phyloP scores from a whole-genome alignment of 2,797 vertebrate genomes.

The Gephyroberyx darwinii region DNA sequence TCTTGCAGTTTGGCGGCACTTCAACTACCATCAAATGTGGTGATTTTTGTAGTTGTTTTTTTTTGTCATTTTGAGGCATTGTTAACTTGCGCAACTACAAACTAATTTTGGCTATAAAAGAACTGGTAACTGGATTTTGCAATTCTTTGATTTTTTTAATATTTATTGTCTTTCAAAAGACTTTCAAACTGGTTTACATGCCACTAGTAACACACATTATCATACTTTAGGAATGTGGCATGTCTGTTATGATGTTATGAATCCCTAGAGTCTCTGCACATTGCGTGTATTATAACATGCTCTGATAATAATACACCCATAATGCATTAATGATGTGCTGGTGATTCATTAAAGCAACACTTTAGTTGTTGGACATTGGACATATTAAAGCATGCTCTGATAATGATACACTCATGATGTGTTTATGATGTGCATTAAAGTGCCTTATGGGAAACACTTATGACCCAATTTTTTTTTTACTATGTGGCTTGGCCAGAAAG shows the following conservation, averaged over 20 bases:
- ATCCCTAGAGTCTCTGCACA: neutral
- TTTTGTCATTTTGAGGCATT: too few relatives aligned
- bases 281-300: neutral
- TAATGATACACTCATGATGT: conserved; percentile 1
- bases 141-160: too few relatives aligned
- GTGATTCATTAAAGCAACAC: neutral
- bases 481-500: neutral
- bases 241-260: neutral
- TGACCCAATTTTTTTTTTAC: neutral
- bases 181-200: too few relatives aligned
- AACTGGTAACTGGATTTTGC: too few relatives aligned
- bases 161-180: too few relatives aligned
- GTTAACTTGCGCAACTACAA: too few relatives aligned
- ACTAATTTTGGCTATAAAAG: too few relatives aligned
- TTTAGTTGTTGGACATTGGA: neutral
- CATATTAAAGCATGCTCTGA: neutral
- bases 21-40: too few relatives aligned
- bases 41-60: too few relatives aligned
- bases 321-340: conserved; percentile 19
- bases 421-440: neutral
- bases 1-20: neutral
- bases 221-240: too few relatives aligned
- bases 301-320: neutral
- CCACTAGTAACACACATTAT: too few relatives aligned
- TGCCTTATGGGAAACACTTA: neutral